Evolutionary conservation across 2,888 invertebrate genomes (phyloP), one percentile per base, ranked within the genome.

Genomic region (Drosophila pullipes): DNA sequence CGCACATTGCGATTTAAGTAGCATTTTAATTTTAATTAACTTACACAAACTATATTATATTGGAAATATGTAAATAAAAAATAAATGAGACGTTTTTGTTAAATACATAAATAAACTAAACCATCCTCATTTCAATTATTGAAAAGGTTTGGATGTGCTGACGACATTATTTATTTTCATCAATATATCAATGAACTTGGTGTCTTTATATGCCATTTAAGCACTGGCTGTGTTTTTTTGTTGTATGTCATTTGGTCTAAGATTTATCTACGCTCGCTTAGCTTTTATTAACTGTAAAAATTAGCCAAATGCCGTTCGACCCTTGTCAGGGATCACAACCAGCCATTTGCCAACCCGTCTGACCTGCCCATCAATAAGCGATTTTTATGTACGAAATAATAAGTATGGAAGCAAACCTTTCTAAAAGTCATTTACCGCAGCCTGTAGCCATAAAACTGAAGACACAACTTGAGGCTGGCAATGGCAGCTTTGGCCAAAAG

Each of bases 371-470:
- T 65, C 77, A 55, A 81, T 76, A 62, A 16, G 11, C 50, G 25
- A 62, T 66, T 63, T 61, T 62, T 80, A 78, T 76, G 64, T 64
- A 30, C 57, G 39, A 69, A 65, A 57, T 76, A 80, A 77, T 79
- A 77, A 74, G 79, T 65, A 67, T 61, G 39, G 61, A 28, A 37
- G 52, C 30, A 67, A 76, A 76, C 57, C 67, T 61, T 70, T 47
- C 53, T 53, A 37, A 66, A 60, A 60, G 61, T 53, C 62, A 47
- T 52, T 62, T 22, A 22, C 22, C 47, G 47, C 47, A 47, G 35
- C 31, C 13, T 13, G 18, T 22, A 35, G 58, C 58, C 64, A 71
- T 71, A 44, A 76, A 62, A 72, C 52, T 30, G 18, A 35, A 66
- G 64, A 31, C 2, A 37, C 57, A 61, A 69, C 18, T 50, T 39